Evolutionary conservation across 2,797 vertebrate genomes (phyloP).

Genomic region (Monodelphis domestica): DNA sequence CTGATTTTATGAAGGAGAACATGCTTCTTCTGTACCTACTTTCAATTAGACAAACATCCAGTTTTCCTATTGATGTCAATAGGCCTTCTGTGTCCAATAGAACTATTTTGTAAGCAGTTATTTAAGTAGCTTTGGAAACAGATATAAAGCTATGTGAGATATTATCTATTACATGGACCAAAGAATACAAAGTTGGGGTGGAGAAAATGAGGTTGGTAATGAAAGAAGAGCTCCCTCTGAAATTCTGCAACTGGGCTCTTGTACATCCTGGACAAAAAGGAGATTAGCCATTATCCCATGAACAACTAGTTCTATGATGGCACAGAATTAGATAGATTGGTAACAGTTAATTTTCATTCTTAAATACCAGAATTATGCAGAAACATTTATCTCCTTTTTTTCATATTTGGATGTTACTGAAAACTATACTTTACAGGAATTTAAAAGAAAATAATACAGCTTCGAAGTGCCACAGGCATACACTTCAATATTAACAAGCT

Average conservation of each 20-base stretch:
- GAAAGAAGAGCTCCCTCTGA: background rate
- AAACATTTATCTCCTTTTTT: background rate
- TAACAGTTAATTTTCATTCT: background rate
- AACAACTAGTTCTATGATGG: background rate
- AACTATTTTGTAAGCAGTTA: background rate
- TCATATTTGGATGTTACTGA: background rate
- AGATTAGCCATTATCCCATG: background rate
- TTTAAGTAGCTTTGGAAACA: background rate
- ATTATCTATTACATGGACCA: background rate
- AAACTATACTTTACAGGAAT: constrained; percentile 30
- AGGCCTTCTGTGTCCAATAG: background rate
- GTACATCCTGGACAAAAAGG: background rate
- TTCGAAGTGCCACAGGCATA: constrained; percentile 1
- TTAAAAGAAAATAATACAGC: constrained; percentile 5
- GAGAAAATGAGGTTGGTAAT: background rate
- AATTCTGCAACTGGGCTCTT: background rate
- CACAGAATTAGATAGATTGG: background rate
- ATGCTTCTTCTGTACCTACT: background rate
- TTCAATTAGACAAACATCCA: background rate
- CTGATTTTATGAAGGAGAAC: background rate
- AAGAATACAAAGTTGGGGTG: background rate
- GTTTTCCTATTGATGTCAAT: background rate
- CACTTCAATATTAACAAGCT: background rate
- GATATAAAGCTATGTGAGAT: background rate
- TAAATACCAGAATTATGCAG: background rate